Evolutionary conservation across 2,888 invertebrate species (phyloP).

Genomic region (Ecliptopera silaceata): DNA sequence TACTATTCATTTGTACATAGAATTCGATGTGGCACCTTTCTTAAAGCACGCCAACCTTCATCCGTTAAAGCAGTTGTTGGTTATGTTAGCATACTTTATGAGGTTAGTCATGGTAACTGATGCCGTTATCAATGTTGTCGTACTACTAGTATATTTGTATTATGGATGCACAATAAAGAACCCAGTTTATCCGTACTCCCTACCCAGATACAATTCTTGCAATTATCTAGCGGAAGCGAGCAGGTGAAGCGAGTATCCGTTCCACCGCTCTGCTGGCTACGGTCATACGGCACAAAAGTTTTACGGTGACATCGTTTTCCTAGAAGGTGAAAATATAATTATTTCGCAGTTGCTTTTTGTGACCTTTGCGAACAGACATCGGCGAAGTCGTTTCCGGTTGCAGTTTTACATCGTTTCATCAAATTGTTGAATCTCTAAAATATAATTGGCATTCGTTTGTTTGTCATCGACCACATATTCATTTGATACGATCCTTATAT

Average conservation of each 20-base stretch:
- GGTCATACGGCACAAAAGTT: slow-evolving; percentile 37
- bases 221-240: slow-evolving; percentile 74
- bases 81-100: neutral
- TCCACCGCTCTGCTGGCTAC: slow-evolving; percentile 46
- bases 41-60: neutral
- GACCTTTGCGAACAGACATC: slow-evolving; percentile 28
- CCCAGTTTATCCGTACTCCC: slow-evolving; percentile 21
- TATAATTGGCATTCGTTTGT: too few species aligned
- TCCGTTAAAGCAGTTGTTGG: slow-evolving; percentile 6
- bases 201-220: slow-evolving; percentile 55
- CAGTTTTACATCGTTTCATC: slow-evolving; percentile 12
- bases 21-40: neutral
- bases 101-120: neutral
- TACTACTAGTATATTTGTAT: slow-evolving; percentile 4
- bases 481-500: too few species aligned
- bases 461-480: too few species aligned
- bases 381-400: slow-evolving; percentile 24
- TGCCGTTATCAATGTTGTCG: slow-evolving; percentile 14
- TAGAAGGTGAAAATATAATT: slow-evolving; percentile 39
- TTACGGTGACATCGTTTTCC: slow-evolving; percentile 48
- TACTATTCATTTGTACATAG: slow-evolving; percentile 22
- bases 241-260: slow-evolving; percentile 77
- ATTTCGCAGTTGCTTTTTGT: slow-evolving; percentile 24
- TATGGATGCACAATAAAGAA: slow-evolving; percentile 12
- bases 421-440: neutral